Conservation (phyloP, 1,140 invertebrate species). For the Eurosta solidaginis region DNA sequence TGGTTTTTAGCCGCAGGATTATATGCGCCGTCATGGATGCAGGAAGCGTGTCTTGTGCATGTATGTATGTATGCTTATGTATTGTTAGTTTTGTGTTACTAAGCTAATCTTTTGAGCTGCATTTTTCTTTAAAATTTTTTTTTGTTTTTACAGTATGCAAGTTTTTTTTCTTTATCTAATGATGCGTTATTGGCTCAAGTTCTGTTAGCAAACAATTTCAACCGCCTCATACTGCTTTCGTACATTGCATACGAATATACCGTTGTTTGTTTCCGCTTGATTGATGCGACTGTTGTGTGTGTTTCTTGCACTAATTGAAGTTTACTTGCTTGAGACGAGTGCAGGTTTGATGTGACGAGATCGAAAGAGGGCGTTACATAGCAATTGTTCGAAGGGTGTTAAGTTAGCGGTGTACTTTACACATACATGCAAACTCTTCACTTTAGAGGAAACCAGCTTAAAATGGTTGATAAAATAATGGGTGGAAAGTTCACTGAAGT, state of each 20-base stretch:
- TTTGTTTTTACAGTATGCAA: background rate
- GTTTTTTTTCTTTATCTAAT: background rate
- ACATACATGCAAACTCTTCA: background rate
- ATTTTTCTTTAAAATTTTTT: constrained; percentile 18
- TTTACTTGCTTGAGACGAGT: background rate
- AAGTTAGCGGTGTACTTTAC: background rate
- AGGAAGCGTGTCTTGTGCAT: background rate
- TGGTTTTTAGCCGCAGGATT: constrained; percentile 31
- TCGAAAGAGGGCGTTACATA: background rate
- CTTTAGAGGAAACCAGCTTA: background rate
- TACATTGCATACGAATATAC: background rate
- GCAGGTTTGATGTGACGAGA: background rate
- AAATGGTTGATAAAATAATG: background rate
- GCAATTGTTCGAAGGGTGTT: background rate
- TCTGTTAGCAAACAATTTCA: background rate
- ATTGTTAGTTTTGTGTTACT: background rate
- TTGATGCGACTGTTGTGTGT: constrained; percentile 29
- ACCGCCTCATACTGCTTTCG: background rate
- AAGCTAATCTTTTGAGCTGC: background rate
- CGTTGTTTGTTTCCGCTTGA: constrained; percentile 30
- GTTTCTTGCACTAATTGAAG: constrained; percentile 35
- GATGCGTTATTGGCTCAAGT: background rate
- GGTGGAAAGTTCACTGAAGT: too few relatives aligned
- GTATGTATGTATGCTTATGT: background rate
- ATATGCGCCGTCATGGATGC: background rate